Percentiles rank a stretch among this genome's conserved stretches.
These are phyloP conservation scores for Neopipo cinnamomea DNA, from an alignment of 2,113 vertebrate species.

Conservation along the genomic window DNA sequence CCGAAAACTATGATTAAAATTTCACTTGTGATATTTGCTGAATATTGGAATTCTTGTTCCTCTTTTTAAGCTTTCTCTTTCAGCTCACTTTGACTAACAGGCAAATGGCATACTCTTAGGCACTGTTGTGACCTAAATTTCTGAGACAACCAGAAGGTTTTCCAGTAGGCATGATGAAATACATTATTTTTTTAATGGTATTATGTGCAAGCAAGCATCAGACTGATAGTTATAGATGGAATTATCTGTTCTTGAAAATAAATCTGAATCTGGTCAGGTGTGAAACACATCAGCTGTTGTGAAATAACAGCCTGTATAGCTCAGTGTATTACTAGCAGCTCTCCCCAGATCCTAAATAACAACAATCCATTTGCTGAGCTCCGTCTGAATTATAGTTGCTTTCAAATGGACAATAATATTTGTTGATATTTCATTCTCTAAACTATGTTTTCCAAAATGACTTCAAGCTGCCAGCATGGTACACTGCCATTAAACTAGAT, in stretches of 20 bases:
- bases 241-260: neutral
- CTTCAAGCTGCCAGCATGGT: slow-evolving; percentile 18
- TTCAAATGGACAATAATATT: slow-evolving; percentile 61
- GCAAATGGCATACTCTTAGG: neutral
- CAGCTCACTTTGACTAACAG: neutral
- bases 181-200: neutral
- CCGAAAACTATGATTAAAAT: neutral
- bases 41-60: neutral
- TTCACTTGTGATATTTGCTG: neutral
- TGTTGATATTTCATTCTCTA: slow-evolving; percentile 52
- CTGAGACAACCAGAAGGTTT: neutral
- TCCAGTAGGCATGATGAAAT: neutral
- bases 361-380: slow-evolving; percentile 48
- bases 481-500: neutral
- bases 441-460: slow-evolving; percentile 27
- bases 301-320: neutral
- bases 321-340: neutral
- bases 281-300: neutral
- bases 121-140: neutral
- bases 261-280: neutral
- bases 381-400: slow-evolving; percentile 55
- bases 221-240: neutral
- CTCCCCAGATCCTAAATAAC: neutral
- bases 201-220: neutral
- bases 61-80: neutral